phyloP scores from a whole-genome alignment of 2,113 vertebrate genomes.

The Pyxicephalus adspersus region DNA sequence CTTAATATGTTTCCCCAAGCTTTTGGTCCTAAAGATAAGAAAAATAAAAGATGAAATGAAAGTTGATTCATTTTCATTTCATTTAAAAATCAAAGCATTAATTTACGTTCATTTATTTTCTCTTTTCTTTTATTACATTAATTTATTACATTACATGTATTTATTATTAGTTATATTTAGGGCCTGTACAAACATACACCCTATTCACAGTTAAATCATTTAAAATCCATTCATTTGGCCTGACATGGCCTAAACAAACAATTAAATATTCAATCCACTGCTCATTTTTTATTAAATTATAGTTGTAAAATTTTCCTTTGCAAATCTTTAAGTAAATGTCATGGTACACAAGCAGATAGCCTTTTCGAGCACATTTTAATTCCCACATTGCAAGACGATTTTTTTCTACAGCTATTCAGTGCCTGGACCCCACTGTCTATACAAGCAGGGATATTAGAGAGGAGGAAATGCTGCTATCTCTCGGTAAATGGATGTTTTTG shows the following conservation, averaged over 20 bases:
- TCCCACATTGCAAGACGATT: conserved; percentile 69
- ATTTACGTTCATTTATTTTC: neutral
- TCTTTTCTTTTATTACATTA: neutral
- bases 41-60: no score
- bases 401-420: conserved; percentile 64
- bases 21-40: no score
- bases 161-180: neutral
- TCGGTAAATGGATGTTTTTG: conserved; percentile 89
- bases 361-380: conserved; percentile 77
- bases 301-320: conserved; percentile 13
- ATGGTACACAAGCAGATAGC: conserved; percentile 73
- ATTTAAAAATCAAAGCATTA: no score
- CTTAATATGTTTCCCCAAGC: no score
- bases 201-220: neutral
- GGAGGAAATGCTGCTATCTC: conserved; percentile 74
- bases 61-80: no score
- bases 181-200: neutral
- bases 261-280: neutral
- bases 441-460: conserved; percentile 71
- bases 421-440: conserved; percentile 76
- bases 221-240: conserved; percentile 15
- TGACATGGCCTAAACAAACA: neutral
- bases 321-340: conserved; percentile 49
- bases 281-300: conserved; percentile 4
- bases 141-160: neutral